Percentiles rank a stretch among this genome's conserved stretches.
phyloP scores from a whole-genome alignment of 2,113 vertebrate genomes.

The Sceloporus tristichus region DNA sequence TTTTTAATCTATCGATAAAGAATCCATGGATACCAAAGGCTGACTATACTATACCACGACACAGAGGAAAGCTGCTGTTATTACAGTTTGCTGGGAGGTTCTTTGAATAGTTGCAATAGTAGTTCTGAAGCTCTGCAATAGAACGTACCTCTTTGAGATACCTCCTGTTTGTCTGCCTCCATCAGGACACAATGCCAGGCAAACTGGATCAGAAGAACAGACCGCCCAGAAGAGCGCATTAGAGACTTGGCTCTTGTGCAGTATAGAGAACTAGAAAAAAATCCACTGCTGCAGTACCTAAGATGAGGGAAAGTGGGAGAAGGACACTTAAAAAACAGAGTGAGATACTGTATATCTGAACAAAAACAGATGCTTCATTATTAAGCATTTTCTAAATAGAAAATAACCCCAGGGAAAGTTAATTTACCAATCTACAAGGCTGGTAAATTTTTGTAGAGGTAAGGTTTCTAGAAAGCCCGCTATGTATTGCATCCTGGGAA shows the following conservation, averaged over 20 bases:
- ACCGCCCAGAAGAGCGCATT: background rate
- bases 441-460: background rate
- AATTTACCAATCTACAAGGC: background rate
- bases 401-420: background rate
- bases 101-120: background rate
- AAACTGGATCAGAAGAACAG: background rate
- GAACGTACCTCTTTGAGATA: background rate
- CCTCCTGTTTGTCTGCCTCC: background rate
- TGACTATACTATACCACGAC: too few species aligned
- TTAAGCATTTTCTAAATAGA: background rate
- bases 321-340: background rate
- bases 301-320: background rate
- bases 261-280: background rate
- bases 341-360: background rate
- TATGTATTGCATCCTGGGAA: background rate
- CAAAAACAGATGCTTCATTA: background rate
- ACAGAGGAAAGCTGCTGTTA: too few species aligned
- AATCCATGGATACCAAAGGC: too few species aligned
- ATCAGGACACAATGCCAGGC: background rate
- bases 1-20: too few species aligned
- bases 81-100: too few species aligned
- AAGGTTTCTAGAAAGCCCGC: background rate
- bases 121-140: background rate
- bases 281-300: background rate
- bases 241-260: background rate